These are phyloP conservation scores for Saturnia japonica DNA, from an alignment of 2,888 invertebrate species.

Conservation along the genomic window DNA sequence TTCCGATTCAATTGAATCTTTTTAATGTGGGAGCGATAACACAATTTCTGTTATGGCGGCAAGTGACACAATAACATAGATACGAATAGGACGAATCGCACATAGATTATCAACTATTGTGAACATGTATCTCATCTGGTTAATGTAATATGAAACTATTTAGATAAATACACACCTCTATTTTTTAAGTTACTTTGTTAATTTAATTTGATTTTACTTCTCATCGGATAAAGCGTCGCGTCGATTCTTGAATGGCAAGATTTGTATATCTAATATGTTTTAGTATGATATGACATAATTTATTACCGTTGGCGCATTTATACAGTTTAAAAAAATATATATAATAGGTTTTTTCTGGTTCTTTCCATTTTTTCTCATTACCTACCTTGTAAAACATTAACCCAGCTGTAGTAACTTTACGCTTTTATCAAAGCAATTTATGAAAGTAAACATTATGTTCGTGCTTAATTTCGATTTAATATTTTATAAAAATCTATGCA, in stretches of 20 bases:
- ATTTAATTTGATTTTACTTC: not conserved
- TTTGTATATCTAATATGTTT: too few species aligned
- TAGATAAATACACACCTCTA: slow-evolving; percentile 13
- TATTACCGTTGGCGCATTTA: too few species aligned
- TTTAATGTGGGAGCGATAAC: not conserved
- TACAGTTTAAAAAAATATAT: too few species aligned
- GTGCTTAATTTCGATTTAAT: not conserved
- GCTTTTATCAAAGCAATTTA: not conserved
- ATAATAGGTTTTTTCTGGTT: too few species aligned
- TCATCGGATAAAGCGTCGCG: too few species aligned
- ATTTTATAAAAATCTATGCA: not conserved
- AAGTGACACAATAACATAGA: slow-evolving; percentile 49
- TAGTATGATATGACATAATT: too few species aligned
- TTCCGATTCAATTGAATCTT: slow-evolving; percentile 6
- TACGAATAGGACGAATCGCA: slow-evolving; percentile 41
- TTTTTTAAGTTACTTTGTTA: not conserved
- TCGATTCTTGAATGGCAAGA: too few species aligned
- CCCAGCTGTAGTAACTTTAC: not conserved
- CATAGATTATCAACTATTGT: slow-evolving; percentile 39
- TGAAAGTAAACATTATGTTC: not conserved
- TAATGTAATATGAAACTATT: slow-evolving; percentile 28
- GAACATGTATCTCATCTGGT: slow-evolving; percentile 49
- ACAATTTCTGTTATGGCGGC: slow-evolving; percentile 27
- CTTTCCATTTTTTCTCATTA: too few species aligned
- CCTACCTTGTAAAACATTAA: too few species aligned